phyloP scores from a whole-genome alignment of 1,140 invertebrate genomes.

The Anadara kagoshimensis region DNA sequence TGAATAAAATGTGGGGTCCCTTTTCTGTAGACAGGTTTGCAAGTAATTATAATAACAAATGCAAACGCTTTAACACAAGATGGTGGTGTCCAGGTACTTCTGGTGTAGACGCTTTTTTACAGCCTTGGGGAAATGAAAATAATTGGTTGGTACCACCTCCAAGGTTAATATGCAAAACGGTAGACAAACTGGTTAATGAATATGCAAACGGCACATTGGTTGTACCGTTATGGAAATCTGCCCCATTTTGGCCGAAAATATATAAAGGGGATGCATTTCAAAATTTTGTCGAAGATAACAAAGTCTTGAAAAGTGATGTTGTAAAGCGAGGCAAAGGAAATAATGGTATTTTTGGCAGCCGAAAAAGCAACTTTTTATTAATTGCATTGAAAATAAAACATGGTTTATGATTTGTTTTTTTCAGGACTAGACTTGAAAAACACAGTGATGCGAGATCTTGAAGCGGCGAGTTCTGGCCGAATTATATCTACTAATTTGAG shows the following conservation, averaged over 20 bases:
- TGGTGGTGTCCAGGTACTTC: conserved; percentile 2
- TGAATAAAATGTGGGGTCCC: conserved; percentile 13
- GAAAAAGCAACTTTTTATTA: neutral
- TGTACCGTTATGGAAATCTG: conserved; percentile 12
- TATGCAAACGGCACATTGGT: neutral
- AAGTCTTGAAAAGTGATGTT: neutral
- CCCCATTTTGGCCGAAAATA: conserved; percentile 15
- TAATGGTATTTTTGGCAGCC: neutral
- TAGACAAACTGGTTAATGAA: conserved; percentile 8
- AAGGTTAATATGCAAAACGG: neutral
- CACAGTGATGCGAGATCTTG: neutral
- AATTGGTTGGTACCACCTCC: conserved; percentile 16
- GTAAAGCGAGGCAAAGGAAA: conserved; percentile 4
- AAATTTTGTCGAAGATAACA: neutral
- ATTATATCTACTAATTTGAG: neutral
- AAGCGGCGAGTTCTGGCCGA: neutral
- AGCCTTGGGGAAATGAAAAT: neutral
- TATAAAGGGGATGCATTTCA: neutral
- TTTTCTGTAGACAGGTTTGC: conserved; percentile 7
- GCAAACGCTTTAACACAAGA: conserved; percentile 12
- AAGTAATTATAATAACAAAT: conserved; percentile 23
- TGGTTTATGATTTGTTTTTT: neutral
- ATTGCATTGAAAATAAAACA: conserved; percentile 4
- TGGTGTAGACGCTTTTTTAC: conserved; percentile 5
- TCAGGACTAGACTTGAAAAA: neutral